Evolutionary conservation across 2,888 invertebrate genomes (phyloP).

Genomic region (Ennomos erosarius): DNA sequence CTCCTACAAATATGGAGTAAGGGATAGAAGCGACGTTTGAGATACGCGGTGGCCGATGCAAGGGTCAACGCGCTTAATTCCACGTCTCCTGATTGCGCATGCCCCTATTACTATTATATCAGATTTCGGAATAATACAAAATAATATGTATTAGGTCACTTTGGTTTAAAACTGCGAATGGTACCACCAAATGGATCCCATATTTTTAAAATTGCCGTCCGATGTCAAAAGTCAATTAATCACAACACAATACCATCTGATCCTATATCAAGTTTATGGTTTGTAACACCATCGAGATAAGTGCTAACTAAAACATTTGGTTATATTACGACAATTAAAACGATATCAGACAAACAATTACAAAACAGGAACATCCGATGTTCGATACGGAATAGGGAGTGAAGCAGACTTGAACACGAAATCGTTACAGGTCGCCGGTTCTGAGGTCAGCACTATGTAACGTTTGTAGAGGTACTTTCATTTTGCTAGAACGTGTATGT

Average conservation of each 20-base stretch:
- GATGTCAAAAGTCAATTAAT: too few species aligned
- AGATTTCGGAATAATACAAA: too few species aligned
- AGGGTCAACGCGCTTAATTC: slow-evolving; percentile 63
- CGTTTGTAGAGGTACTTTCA: slow-evolving; percentile 20
- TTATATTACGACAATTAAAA: background rate
- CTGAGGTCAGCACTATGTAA: slow-evolving; percentile 37
- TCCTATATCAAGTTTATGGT: too few species aligned
- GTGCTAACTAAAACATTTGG: too few species aligned
- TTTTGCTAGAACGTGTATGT: slow-evolving; percentile 14
- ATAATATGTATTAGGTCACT: too few species aligned
- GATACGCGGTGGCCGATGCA: slow-evolving; percentile 60
- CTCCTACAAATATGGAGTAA: too few species aligned
- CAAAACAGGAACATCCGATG: slow-evolving; percentile 8
- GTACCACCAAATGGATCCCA: too few species aligned
- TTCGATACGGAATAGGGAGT: slow-evolving; percentile 24
- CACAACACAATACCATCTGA: too few species aligned
- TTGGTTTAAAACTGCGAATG: too few species aligned
- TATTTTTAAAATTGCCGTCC: too few species aligned
- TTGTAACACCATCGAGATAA: too few species aligned
- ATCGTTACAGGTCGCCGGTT: slow-evolving; percentile 40
- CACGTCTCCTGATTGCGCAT: slow-evolving; percentile 52
- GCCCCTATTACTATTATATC: slow-evolving; percentile 44
- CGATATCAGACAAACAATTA: background rate
- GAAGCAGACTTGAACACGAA: slow-evolving; percentile 34
- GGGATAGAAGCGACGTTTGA: slow-evolving; percentile 48